phyloP scores from a whole-genome alignment of 2,113 vertebrate species.

The Clarias magur region DNA sequence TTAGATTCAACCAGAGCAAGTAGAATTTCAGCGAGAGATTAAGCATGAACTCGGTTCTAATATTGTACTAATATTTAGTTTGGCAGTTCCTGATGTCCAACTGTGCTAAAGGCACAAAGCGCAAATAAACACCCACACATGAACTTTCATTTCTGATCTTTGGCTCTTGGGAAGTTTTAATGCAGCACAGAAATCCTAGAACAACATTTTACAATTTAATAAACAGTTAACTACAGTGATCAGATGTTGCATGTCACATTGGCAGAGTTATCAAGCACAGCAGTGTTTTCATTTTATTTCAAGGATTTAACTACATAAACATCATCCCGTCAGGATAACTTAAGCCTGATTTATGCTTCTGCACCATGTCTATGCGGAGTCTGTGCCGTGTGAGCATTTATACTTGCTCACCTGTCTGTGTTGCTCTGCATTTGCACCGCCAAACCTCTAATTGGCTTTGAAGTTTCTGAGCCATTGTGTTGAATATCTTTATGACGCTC shows the following conservation, averaged over 20 bases:
- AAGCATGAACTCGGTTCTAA: background rate
- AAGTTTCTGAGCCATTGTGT: too few relatives aligned
- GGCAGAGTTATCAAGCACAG: background rate
- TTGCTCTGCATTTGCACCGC: too few relatives aligned
- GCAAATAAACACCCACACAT: constrained; percentile 43
- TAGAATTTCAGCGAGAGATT: background rate
- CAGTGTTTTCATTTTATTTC: background rate
- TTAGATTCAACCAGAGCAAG: background rate
- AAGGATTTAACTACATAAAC: background rate
- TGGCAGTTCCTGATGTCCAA: constrained; percentile 34
- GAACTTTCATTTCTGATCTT: background rate
- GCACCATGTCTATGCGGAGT: too few relatives aligned
- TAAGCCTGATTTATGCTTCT: too few relatives aligned
- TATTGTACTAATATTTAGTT: constrained; percentile 41
- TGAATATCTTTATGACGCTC: too few relatives aligned
- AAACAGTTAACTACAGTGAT: background rate
- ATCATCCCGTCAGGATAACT: background rate
- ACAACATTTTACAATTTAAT: background rate
- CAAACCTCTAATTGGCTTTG: too few relatives aligned
- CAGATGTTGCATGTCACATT: background rate
- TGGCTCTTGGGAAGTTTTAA: background rate
- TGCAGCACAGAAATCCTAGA: background rate
- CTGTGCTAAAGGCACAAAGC: constrained; percentile 19
- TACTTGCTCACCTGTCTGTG: too few relatives aligned
- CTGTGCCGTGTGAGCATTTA: too few relatives aligned